A percentile compares a stretch with the other conserved stretches of the same genome.
phyloP scores from a whole-genome alignment of 2,888 invertebrate genomes.

The Patella caerulea region DNA sequence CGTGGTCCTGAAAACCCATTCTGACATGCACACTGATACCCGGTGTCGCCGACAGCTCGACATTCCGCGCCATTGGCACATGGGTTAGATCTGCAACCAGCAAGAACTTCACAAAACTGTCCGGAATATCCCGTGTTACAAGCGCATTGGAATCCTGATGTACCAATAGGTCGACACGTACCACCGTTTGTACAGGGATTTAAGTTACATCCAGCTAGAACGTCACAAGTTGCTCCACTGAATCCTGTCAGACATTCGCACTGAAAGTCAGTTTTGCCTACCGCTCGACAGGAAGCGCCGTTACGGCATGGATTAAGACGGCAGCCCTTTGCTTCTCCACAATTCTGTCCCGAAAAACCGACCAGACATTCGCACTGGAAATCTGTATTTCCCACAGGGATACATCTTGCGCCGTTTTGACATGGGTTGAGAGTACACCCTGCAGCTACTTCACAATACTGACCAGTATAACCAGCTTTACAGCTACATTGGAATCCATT shows the following conservation, averaged over 20 bases:
- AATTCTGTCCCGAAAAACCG: neutral
- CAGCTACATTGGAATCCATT: slow-evolving; percentile 13
- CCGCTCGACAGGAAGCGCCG: slow-evolving; percentile 1
- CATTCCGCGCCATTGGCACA: slow-evolving; percentile 1
- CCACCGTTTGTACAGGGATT: slow-evolving; percentile 20
- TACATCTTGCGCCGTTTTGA: neutral
- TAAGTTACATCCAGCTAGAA: slow-evolving; percentile 1
- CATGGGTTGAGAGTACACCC: neutral
- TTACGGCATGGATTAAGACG: slow-evolving; percentile 16
- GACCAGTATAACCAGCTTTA: slow-evolving; percentile 16
- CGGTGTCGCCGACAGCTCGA: neutral
- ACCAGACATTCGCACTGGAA: neutral
- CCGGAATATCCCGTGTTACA: slow-evolving; percentile 16
- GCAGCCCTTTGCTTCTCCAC: slow-evolving; percentile 4
- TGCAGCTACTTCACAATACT: slow-evolving; percentile 13
- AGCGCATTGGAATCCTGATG: neutral
- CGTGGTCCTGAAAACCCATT: slow-evolving; percentile 12
- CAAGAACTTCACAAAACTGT: neutral
- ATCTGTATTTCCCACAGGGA: neutral
- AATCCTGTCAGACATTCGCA: slow-evolving; percentile 14
- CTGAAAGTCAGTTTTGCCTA: too few species aligned
- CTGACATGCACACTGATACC: neutral
- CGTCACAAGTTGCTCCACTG: slow-evolving; percentile 5
- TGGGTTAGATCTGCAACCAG: neutral
- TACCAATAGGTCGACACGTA: neutral